phyloP scores from a whole-genome alignment of 2,113 vertebrate species.

The Paedocypris sp. region DNA sequence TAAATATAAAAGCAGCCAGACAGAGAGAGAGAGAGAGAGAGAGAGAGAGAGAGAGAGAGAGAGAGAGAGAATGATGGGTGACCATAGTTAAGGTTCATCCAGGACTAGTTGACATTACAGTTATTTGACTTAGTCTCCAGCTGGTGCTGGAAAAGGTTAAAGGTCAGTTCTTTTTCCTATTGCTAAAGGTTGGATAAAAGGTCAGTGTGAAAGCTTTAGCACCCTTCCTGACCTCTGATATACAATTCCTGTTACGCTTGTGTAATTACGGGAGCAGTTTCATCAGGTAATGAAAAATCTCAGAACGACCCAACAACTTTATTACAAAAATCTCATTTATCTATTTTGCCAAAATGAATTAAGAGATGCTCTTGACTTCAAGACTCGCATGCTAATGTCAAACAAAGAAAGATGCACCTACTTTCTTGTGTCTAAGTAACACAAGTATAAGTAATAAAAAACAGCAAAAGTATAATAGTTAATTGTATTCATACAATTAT shows the following conservation, averaged over 20 bases:
- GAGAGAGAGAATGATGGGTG: neutral
- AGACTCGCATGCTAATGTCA: neutral
- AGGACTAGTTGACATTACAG: conserved; percentile 23
- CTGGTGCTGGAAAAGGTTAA: conserved; percentile 25
- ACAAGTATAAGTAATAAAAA: no score
- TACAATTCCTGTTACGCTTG: conserved; percentile 9
- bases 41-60: neutral
- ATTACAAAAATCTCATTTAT: conserved; percentile 2
- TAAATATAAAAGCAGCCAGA: conserved; percentile 29
- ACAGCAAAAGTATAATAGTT: no score
- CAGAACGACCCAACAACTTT: neutral
- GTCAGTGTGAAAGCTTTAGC: conserved; percentile 13
- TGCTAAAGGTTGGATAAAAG: conserved; percentile 27
- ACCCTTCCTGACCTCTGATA: conserved; percentile 7
- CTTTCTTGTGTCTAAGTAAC: no score
- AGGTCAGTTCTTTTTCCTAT: conserved; percentile 5
- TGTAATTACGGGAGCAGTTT: neutral
- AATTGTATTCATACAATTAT: no score
- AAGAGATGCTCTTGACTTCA: neutral
- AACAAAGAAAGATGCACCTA: neutral
- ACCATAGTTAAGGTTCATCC: neutral
- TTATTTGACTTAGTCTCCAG: conserved; percentile 17
- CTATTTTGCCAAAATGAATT: neutral
- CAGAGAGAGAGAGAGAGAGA: conserved; percentile 9
- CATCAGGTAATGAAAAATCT: conserved; percentile 1